phyloP scores from a whole-genome alignment of 2,888 invertebrate species.

The Drosophila longiperda region DNA sequence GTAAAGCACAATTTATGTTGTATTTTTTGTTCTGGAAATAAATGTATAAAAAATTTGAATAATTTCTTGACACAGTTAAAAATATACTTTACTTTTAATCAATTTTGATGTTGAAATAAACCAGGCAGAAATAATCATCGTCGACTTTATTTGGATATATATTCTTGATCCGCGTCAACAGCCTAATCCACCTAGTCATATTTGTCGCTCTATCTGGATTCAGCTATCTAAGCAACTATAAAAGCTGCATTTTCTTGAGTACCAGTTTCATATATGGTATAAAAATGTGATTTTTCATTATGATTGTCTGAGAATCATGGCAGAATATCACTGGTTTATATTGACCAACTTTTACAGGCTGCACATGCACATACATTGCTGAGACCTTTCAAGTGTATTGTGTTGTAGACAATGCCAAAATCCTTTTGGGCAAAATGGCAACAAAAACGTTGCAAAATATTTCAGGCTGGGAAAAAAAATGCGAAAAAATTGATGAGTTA shows the following conservation, averaged over 20 bases:
- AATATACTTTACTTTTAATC: neutral
- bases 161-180: neutral
- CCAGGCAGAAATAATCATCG: neutral
- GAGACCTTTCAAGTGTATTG: slow-evolving; percentile 4
- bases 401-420: slow-evolving; percentile 40
- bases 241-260: neutral
- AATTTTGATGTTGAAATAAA: neutral
- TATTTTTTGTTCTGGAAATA: neutral
- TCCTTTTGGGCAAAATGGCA: slow-evolving; percentile 32
- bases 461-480: slow-evolving; percentile 16
- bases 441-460: slow-evolving; percentile 7
- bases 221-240: neutral
- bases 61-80: neutral
- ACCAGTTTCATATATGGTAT: neutral
- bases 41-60: neutral
- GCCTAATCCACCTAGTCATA: neutral
- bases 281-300: neutral
- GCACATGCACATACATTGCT: neutral
- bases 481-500: slow-evolving; percentile 77
- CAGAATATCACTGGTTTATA: neutral
- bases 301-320: neutral
- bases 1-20: neutral
- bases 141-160: neutral
- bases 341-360: neutral
- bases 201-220: neutral